Base-by-base conservation (phyloP, 2,797 vertebrate species). In the Australoheros facetus region DNA sequence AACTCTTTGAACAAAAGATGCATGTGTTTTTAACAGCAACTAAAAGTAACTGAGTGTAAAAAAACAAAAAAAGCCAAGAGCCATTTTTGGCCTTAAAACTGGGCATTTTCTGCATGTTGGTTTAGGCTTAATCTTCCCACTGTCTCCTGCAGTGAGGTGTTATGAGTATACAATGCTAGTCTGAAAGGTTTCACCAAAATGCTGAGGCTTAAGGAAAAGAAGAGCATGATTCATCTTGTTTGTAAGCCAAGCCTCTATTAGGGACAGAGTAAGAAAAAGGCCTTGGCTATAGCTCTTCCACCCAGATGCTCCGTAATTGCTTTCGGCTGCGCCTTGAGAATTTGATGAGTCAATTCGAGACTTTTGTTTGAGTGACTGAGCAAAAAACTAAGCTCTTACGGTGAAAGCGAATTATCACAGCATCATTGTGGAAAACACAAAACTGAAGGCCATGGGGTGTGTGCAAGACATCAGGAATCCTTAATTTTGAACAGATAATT, bases 301-400 rank as follows among this genome's bases (percentile, higher is more conserved):
- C 80, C 80, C 80, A 78, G 81, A 86, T 87, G 73, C 77, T 81
- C 83, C 88, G 87, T 94, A 93, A 94, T 95, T 94, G 89, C 94
- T 95, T 94, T 94, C 45, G 58, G 91, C 86, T 86, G 81, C 86
- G 91, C 89, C 93, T 93, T 92, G 93, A 92, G 90, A 94, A 91
- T 93, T 86, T 94, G 89, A 93, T 92, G 92, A 93, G 90, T 93
- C 84, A 90, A 92, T 89, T 91, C 64, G 39, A 86, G 91, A 92
- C 83, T 88, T 92, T 89, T 89, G 88, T 92, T 90, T 92, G 88
- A 93, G 80, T 90, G 92, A 93, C 87, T 80, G 83, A 84, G 81
- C 75, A 80, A 83, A 86, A 86, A 84, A 72, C 71, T 26, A 58
- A 82, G 80, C 71, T 90, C 86, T 90, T 64, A 64, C 26, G 54